These are phyloP conservation scores for Philotrypesis tridentata DNA, from an alignment of 1,140 invertebrate species.

Conservation along the genomic window DNA sequence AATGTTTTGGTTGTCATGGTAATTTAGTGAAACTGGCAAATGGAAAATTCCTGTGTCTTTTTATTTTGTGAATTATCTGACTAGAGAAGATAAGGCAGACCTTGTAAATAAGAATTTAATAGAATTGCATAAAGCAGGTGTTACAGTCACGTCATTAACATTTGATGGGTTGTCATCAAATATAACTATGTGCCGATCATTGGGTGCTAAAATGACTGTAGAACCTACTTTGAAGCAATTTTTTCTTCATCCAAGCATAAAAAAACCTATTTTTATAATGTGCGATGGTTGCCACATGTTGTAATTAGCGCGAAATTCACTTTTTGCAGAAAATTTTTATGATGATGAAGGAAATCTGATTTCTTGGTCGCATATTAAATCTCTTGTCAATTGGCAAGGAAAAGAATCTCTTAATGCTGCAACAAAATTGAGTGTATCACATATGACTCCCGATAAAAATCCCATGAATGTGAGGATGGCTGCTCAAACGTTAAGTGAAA, in stretches of 20 bases:
- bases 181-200: constrained; percentile 39
- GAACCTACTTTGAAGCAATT: constrained; percentile 39
- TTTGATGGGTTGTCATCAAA: constrained; percentile 51
- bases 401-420: background rate
- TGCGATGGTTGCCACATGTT: constrained; percentile 55
- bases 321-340: constrained; percentile 38
- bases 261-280: constrained; percentile 51
- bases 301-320: constrained; percentile 53
- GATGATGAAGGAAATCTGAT: constrained; percentile 45
- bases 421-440: background rate
- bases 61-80: too few relatives aligned
- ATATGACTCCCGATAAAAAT: background rate
- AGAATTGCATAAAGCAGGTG: constrained; percentile 33
- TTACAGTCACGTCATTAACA: constrained; percentile 46
- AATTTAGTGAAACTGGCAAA: constrained; percentile 40
- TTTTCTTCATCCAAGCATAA: constrained; percentile 48
- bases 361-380: constrained; percentile 48
- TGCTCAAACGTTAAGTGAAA: background rate
- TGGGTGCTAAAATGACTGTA: constrained; percentile 50
- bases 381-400: constrained; percentile 25
- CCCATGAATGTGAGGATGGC: constrained; percentile 18
- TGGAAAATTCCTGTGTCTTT: constrained; percentile 48
- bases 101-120: constrained; percentile 41
- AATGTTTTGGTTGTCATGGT: constrained; percentile 49
- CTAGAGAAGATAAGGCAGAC: constrained; percentile 26